Conservation (phyloP, 2,113 vertebrate genomes). For the Glaucomys volans region DNA sequence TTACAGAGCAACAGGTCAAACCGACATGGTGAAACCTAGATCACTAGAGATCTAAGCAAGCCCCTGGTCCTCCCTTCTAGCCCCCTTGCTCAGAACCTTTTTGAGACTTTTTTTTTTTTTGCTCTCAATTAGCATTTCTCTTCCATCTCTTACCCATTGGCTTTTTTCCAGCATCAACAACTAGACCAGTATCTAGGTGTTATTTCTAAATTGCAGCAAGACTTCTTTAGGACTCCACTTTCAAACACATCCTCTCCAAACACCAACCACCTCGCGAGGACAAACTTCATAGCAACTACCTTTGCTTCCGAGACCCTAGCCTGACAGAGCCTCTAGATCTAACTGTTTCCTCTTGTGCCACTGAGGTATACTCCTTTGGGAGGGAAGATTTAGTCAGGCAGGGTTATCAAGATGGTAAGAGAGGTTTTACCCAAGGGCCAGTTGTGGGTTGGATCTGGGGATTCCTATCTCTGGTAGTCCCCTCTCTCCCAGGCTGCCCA, state of each 20-base stretch:
- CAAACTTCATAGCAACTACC: not conserved
- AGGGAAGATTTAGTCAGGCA: constrained; percentile 13
- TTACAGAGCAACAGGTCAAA: not conserved
- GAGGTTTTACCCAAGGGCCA: not conserved
- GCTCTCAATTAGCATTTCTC: not conserved
- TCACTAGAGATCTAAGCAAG: not conserved
- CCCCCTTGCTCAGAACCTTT: not conserved
- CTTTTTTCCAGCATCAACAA: not conserved
- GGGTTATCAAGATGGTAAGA: not conserved
- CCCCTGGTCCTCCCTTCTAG: not conserved
- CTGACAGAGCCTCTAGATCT: not conserved
- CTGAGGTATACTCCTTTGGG: not conserved
- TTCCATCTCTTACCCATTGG: not conserved
- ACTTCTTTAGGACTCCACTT: not conserved
- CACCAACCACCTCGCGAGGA: fast-evolving
- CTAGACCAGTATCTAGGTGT: not conserved
- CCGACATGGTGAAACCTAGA: not conserved
- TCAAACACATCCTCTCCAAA: not conserved
- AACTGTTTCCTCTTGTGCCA: not conserved
- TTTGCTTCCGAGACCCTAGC: not conserved
- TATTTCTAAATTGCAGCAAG: not conserved
- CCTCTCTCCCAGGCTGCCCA: not conserved
- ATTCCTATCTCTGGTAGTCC: not conserved
- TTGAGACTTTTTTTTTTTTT: not conserved
- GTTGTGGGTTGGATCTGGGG: not conserved